Conservation (phyloP, 1,140 invertebrate species). For the Pemphigus obesinymphae region DNA sequence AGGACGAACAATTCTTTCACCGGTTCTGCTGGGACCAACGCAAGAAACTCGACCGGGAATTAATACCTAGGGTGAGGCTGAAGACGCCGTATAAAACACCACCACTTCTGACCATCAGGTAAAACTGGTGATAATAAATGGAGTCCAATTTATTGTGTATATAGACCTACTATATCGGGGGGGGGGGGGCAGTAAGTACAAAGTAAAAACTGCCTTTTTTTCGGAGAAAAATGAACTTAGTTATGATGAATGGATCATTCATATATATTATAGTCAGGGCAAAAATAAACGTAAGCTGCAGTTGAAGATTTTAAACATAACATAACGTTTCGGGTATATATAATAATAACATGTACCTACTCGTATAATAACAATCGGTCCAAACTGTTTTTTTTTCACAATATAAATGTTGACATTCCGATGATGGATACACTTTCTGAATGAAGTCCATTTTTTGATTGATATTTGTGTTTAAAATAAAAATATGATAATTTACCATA, state of each 20-base stretch:
- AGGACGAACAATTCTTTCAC: conserved; percentile 31
- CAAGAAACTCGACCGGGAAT: conserved; percentile 39
- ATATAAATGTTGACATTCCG: no score
- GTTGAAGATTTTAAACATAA: background rate
- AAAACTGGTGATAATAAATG: background rate
- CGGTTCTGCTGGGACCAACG: conserved; percentile 30
- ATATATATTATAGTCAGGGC: background rate
- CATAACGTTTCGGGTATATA: no score
- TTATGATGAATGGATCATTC: background rate
- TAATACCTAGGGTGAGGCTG: conserved; percentile 46
- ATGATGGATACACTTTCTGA: no score
- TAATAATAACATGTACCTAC: no score
- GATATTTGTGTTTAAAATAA: no score
- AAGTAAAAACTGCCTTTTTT: background rate
- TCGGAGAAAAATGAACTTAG: background rate
- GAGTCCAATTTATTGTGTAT: background rate
- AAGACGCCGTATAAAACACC: conserved; percentile 33
- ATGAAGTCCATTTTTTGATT: no score
- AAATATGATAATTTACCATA: no score
- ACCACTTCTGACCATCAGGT: conserved; percentile 28
- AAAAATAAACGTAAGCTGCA: background rate
- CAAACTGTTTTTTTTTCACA: no score
- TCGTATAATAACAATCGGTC: no score
- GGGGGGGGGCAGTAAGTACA: background rate
- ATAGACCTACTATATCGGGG: no score